phyloP scores from a whole-genome alignment of 1,140 invertebrate species.

The Drosophila parvula region DNA sequence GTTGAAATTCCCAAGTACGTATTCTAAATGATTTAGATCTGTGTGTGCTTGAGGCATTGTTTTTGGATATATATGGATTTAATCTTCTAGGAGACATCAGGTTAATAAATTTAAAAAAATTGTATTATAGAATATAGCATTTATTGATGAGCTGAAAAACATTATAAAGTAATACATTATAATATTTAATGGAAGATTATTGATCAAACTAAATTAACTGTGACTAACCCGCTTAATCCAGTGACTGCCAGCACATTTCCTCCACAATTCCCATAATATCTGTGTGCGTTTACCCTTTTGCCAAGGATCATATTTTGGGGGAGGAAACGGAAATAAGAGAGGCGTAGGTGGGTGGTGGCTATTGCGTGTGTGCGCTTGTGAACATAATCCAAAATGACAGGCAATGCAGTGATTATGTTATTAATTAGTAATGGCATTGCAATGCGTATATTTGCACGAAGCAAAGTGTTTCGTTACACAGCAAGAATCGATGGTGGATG shows the following conservation, averaged over 20 bases:
- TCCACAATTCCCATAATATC: conserved; percentile 2
- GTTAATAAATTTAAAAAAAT: too few relatives aligned
- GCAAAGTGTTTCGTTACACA: conserved; percentile 68
- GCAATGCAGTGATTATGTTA: conserved; percentile 75
- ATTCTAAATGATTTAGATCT: too few relatives aligned
- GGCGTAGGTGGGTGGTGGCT: neutral
- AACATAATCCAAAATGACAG: conserved; percentile 63
- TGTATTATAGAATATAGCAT: too few relatives aligned
- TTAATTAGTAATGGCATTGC: conserved; percentile 76
- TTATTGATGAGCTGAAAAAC: too few relatives aligned
- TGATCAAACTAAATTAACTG: neutral
- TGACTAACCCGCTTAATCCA: neutral
- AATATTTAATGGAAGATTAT: too few relatives aligned
- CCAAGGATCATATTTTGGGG: conserved; percentile 3
- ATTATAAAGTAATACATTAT: too few relatives aligned
- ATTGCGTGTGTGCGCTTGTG: conserved; percentile 18
- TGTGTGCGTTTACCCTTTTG: conserved; percentile 5
- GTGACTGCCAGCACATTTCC: conserved; percentile 13
- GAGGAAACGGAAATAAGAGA: neutral
- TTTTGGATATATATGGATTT: too few relatives aligned
- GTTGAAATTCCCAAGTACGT: too few relatives aligned
- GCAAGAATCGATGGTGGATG: conserved; percentile 13
- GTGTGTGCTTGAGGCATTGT: too few relatives aligned
- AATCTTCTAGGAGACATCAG: too few relatives aligned
- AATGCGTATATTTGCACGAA: conserved; percentile 62